Evolutionary conservation across 1,140 invertebrate species (phyloP).

Genomic region (Hypsibius dujardini): DNA sequence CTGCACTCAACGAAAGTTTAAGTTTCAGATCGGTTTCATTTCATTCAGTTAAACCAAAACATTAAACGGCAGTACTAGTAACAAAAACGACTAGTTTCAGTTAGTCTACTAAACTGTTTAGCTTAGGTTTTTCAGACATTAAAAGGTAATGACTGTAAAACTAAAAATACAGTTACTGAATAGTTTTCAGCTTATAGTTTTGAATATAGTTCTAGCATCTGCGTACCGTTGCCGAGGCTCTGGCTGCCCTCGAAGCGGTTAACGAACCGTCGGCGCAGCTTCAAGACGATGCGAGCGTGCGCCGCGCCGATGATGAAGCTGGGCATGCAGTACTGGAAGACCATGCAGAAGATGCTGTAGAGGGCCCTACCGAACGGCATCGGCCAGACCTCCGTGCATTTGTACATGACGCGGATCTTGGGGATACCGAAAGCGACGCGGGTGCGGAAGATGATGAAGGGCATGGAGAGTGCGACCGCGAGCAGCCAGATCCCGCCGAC

Average conservation of each 20-base stretch:
- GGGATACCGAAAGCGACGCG: conserved; percentile 29
- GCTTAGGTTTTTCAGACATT: too few species aligned
- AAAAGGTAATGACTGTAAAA: too few species aligned
- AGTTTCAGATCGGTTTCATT: too few species aligned
- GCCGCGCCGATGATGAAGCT: conserved; percentile 55
- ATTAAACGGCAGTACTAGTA: too few species aligned
- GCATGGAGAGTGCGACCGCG: conserved; percentile 54
- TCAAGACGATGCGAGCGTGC: conserved; percentile 41
- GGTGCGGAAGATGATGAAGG: conserved; percentile 53
- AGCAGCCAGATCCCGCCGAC: conserved; percentile 56
- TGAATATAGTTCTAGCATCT: too few species aligned
- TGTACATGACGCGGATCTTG: conserved; percentile 31
- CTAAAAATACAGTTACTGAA: too few species aligned
- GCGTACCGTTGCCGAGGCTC: conserved; percentile 22
- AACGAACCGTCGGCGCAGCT: conserved; percentile 37
- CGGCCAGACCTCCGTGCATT: conserved; percentile 60
- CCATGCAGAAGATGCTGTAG: conserved; percentile 60
- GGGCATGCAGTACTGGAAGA: conserved; percentile 64
- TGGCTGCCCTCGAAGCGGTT: conserved; percentile 19
- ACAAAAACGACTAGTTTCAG: too few species aligned
- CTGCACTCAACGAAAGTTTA: too few species aligned
- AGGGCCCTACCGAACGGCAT: conserved; percentile 49
- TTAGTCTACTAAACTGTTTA: too few species aligned
- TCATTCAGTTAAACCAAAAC: too few species aligned
- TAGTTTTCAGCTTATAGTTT: too few species aligned